A percentile compares a stretch with the other conserved stretches of the same genome.
Evolutionary conservation across 2,888 invertebrate species (phyloP).

Genomic region (Apodemia zela): DNA sequence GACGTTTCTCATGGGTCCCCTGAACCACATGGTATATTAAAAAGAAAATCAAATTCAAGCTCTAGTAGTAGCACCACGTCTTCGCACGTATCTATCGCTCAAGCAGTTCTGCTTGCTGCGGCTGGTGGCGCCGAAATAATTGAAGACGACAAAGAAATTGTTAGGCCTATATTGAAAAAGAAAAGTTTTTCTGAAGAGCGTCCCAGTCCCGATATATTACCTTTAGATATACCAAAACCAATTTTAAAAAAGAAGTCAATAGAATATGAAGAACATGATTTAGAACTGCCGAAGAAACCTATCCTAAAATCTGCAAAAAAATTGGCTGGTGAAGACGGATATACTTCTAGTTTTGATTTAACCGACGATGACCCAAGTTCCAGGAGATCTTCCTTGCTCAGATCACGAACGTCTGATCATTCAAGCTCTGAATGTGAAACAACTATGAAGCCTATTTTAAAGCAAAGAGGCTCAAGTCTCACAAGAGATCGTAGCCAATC

Average conservation of each 20-base stretch:
- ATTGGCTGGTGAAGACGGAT: conserved; percentile 82
- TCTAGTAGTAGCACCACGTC: conserved; percentile 83
- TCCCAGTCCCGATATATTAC: conserved; percentile 70
- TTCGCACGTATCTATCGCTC: conserved; percentile 85
- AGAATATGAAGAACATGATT: conserved; percentile 87
- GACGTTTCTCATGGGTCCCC: conserved; percentile 83
- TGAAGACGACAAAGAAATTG: conserved; percentile 80
- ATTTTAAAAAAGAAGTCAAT: conserved; percentile 93
- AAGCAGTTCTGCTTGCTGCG: conserved; percentile 83
- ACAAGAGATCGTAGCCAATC: conserved; percentile 81
- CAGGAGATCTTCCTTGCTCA: conserved; percentile 77
- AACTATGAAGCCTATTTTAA: conserved; percentile 83
- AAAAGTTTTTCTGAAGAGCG: conserved; percentile 87
- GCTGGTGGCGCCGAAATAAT: conserved; percentile 80
- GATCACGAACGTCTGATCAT: conserved; percentile 76
- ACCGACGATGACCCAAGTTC: conserved; percentile 79
- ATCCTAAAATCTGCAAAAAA: conserved; percentile 88
- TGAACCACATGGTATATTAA: conserved; percentile 89
- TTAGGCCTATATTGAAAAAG: conserved; percentile 91
- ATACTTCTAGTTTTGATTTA: conserved; percentile 76
- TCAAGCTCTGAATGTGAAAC: conserved; percentile 79
- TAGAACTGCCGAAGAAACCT: conserved; percentile 86
- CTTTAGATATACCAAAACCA: conserved; percentile 82
- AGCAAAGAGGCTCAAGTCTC: conserved; percentile 81
- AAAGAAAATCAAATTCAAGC: conserved; percentile 87